Base-by-base conservation (phyloP, 2,888 invertebrate species). In the Myopa tessellatipennis region DNA sequence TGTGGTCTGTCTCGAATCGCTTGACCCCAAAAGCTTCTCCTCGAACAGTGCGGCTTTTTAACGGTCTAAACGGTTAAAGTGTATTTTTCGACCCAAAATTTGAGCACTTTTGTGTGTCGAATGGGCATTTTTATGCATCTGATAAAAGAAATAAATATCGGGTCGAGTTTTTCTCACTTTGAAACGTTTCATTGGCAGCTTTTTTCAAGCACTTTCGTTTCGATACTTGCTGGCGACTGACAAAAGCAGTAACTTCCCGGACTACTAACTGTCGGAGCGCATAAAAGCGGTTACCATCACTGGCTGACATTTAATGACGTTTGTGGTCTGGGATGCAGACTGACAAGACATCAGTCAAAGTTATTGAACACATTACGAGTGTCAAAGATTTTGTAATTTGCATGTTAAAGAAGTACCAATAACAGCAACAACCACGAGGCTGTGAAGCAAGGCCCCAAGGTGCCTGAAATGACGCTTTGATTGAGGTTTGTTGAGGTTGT, bases 311-410 rank as follows among this genome's bases (percentile, higher is more conserved):
- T 36, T 74, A 58, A 67, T 74, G 74, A 74, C 74, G 40, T 36
- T 18, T 74, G 65, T 14, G 74, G 74, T 65, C 50, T 55, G 45
- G 26, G 40, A 26, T 73, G 16, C 16, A 34, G 63, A 16, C 63
- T 63, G 73, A 50, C 67, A 58, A 74, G 74, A 38, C 52, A 68
- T 67, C 74, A 67, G 67, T 74, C 74, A 67, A 68, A 67, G 74
- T 65, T 52, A 67, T 74, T 74, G 74, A 67, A 74, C 67, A 67
- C 67, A 58, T 67, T 67, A 55, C 74, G 38, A 69, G 75, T 75
- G 75, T 75, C 75, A 69, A 75, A 58, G 60, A 34, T 36, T 75
- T 68, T 75, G 75, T 75, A 45, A 75, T 75, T 74, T 67, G 67
- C 74, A 67, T 74, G 58, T 74, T 36, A 18, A 50, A 45, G 45